These are phyloP conservation scores for Hydrolagus affinis DNA, from an alignment of 2,113 vertebrate species.

Conservation along the genomic window DNA sequence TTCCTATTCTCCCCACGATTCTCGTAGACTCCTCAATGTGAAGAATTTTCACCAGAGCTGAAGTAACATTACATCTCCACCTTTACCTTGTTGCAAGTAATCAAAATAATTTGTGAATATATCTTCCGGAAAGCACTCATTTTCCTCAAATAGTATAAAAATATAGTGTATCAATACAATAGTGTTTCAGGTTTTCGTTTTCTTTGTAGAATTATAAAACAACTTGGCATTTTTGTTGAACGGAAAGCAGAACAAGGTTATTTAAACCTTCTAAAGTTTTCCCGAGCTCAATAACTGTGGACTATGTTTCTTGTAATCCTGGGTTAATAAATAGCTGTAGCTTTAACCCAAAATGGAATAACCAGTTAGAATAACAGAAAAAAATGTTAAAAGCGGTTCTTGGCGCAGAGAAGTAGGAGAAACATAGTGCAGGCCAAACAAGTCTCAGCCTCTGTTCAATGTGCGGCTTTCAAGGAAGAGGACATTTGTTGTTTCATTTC, in stretches of 20 bases:
- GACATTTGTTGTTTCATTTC: constrained; percentile 2
- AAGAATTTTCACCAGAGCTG: not conserved
- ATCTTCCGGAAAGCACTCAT: too few relatives aligned
- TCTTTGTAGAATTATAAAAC: constrained; percentile 1
- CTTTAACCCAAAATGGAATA: not conserved
- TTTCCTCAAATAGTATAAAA: constrained; percentile 1
- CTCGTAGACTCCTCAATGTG: not conserved
- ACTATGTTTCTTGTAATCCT: not conserved
- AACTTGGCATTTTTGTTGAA: not conserved
- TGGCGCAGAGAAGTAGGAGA: not conserved
- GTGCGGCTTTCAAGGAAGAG: not conserved
- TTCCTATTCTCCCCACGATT: not conserved
- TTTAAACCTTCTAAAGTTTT: not conserved
- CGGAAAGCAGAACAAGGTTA: not conserved
- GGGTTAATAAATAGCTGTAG: not conserved
- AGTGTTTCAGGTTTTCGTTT: not conserved
- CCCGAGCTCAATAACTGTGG: not conserved
- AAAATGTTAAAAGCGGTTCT: not conserved
- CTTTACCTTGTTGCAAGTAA: not conserved
- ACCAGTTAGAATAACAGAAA: not conserved
- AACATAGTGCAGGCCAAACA: not conserved
- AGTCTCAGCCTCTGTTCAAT: not conserved
- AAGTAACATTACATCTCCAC: not conserved
- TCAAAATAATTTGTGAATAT: not conserved
- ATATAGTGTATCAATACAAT: not conserved